A percentile compares a stretch with the other conserved stretches of the same genome.
Evolutionary conservation across 37 sponge, comb jelly and placozoan species (phyloP).

Genomic region (Crambe crambe): DNA sequence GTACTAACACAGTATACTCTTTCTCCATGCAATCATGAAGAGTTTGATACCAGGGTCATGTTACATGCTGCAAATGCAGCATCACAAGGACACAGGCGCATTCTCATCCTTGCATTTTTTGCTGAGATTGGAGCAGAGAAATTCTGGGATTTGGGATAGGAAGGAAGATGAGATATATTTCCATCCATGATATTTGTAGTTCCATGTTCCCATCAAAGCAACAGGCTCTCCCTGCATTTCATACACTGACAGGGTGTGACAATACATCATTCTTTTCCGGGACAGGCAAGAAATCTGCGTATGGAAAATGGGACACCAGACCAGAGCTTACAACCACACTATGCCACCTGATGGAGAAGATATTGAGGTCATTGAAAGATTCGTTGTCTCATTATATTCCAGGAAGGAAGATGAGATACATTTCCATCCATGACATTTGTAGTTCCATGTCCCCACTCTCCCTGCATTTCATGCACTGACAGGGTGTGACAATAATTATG

Average conservation of each 20-base stretch:
- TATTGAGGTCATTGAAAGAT: not conserved
- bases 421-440: constrained; percentile 1
- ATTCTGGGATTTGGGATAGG: constrained; percentile 1
- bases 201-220: not conserved
- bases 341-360: constrained; percentile 7
- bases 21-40: constrained; percentile 7
- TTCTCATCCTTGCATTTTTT: not conserved
- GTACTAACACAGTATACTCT: not conserved
- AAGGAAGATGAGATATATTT: constrained; percentile 2
- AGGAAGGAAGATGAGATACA: not conserved
- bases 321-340: not conserved
- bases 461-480: constrained; percentile 23
- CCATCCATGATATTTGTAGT: not conserved
- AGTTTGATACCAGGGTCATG: not conserved
- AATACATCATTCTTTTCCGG: constrained; percentile 11
- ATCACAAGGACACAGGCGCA: not conserved
- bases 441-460: not conserved
- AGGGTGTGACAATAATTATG: not conserved
- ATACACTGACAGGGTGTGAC: constrained; percentile 6
- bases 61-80: constrained; percentile 13
- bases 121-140: constrained; percentile 10
- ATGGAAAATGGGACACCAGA: not conserved
- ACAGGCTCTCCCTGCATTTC: constrained; percentile 18
- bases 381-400: constrained; percentile 2
- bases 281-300: not conserved